Percentiles rank a stretch among this genome's conserved stretches.
Evolutionary conservation across 2,888 invertebrate genomes (phyloP).

Genomic region (Sinotaia quadrata): DNA sequence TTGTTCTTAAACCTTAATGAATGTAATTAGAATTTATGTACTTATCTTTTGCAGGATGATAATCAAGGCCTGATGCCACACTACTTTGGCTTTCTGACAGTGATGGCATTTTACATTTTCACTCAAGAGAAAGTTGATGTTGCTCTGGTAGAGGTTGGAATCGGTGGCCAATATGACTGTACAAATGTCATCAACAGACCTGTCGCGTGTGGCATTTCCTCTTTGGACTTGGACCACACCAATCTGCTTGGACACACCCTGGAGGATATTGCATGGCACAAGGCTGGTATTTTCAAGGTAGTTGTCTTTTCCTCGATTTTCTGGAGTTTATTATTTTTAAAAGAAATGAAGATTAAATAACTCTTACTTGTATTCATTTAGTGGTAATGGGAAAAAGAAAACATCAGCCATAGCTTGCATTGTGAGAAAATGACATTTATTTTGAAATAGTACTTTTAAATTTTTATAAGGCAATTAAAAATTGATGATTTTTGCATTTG

Average conservation of each 20-base stretch:
- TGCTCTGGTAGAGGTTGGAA: constrained; percentile 95
- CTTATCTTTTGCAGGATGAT: constrained; percentile 43
- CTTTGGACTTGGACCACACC: constrained; percentile 92
- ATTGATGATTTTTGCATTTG: too few species aligned
- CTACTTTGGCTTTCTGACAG: constrained; percentile 95
- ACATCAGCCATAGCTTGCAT: too few species aligned
- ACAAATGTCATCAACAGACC: constrained; percentile 90
- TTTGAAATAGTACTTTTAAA: too few species aligned
- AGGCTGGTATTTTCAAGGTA: constrained; percentile 94
- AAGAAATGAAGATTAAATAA: too few species aligned
- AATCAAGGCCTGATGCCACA: constrained; percentile 82
- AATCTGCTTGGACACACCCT: constrained; percentile 86
- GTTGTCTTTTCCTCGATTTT: background rate
- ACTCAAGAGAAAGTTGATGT: constrained; percentile 84
- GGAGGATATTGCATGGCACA: constrained; percentile 92
- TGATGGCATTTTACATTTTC: constrained; percentile 92
- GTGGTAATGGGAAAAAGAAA: too few species aligned
- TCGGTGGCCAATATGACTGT: constrained; percentile 94
- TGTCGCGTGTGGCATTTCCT: constrained; percentile 88
- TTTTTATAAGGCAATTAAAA: too few species aligned
- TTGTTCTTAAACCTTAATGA: background rate
- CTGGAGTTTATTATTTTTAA: too few species aligned
- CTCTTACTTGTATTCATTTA: too few species aligned
- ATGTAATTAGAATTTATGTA: background rate
- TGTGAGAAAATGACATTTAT: too few species aligned